These are phyloP conservation scores for Zele albiditarsus DNA, from an alignment of 2,888 invertebrate genomes.

Conservation along the genomic window DNA sequence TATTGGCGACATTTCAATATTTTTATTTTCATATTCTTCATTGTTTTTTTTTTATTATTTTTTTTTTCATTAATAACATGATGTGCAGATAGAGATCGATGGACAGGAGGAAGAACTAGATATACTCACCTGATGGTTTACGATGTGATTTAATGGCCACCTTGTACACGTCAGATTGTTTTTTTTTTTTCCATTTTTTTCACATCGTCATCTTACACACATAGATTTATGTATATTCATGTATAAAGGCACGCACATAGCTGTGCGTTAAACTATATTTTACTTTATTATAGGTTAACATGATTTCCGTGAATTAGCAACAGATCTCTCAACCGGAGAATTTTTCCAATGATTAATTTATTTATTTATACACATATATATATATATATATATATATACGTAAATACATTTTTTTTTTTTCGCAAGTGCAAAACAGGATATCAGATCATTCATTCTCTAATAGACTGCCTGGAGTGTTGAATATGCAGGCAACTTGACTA, in stretches of 20 bases:
- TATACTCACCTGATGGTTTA: constrained; percentile 48
- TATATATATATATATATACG: too few relatives aligned
- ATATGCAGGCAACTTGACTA: background rate
- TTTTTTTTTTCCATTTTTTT: constrained; percentile 11
- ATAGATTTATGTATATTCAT: background rate
- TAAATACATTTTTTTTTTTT: background rate
- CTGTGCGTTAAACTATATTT: constrained; percentile 15
- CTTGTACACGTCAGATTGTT: constrained; percentile 37
- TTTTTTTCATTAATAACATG: constrained; percentile 39
- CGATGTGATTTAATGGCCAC: constrained; percentile 50
- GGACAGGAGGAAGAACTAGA: constrained; percentile 54
- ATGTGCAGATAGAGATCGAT: constrained; percentile 33
- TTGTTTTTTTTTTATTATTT: constrained; percentile 13
- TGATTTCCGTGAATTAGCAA: constrained; percentile 34
- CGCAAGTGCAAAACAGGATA: background rate
- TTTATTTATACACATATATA: background rate
- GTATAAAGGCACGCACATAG: background rate
- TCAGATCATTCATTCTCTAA: background rate
- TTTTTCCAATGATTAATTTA: background rate
- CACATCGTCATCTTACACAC: background rate
- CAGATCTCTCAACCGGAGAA: background rate
- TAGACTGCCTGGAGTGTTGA: background rate
- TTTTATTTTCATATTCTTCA: constrained; percentile 7
- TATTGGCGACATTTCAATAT: background rate
- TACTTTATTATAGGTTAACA: constrained; percentile 30